Conservation (phyloP, 1,140 invertebrate species). For the Drosophila subobscura region DNA sequence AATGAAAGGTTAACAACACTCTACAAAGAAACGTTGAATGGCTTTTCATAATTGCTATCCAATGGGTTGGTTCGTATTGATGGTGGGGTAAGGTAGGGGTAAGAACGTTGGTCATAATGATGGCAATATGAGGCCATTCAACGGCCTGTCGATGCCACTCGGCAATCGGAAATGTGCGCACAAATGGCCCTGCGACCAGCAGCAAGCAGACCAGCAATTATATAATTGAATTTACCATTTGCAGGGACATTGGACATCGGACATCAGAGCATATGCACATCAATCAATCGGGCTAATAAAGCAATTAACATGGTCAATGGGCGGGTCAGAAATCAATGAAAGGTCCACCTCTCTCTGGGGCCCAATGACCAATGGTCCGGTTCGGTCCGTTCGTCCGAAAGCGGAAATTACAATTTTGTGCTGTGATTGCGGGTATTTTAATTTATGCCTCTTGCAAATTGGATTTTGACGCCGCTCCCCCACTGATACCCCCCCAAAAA, state of each 20-base stretch:
- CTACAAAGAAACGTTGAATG: constrained; percentile 61
- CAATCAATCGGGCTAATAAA: constrained; percentile 73
- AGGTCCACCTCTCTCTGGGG: constrained; percentile 4
- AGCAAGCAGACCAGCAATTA: constrained; percentile 39
- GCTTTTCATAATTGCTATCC: constrained; percentile 40
- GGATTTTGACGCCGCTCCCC: constrained; percentile 50
- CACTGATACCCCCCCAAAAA: constrained; percentile 20
- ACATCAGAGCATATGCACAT: constrained; percentile 43
- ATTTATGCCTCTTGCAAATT: constrained; percentile 69
- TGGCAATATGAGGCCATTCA: constrained; percentile 30
- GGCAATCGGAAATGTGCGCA: constrained; percentile 17
- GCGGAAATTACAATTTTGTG: constrained; percentile 68
- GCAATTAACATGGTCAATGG: constrained; percentile 58
- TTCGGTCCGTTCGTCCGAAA: constrained; percentile 19
- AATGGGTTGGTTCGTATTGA: background rate
- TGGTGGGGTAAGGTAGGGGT: no score
- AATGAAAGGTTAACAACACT: constrained; percentile 79
- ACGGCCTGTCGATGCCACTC: constrained; percentile 33
- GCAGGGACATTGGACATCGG: constrained; percentile 38
- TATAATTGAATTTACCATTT: constrained; percentile 68
- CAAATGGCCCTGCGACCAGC: constrained; percentile 16
- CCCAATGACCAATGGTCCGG: background rate
- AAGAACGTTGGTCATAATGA: constrained; percentile 43
- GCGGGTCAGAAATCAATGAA: constrained; percentile 46
- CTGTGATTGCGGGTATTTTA: constrained; percentile 56